Evolutionary conservation across 2,888 invertebrate species (phyloP), one percentile per base, ranked within the genome.

Genomic region (Chrysina gloriosa): DNA sequence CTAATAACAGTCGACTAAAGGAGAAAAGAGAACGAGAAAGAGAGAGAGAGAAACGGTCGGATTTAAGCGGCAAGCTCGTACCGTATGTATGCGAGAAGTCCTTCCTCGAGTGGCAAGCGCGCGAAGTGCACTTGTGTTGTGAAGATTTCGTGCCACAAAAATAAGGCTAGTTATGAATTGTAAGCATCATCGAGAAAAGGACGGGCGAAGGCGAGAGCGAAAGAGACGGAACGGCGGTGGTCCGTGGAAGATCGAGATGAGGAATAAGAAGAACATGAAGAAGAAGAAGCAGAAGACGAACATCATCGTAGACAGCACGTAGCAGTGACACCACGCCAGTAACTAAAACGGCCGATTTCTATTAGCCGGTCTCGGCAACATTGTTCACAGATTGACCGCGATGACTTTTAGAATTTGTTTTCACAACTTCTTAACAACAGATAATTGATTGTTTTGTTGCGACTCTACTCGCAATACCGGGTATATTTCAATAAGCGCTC

Each of bases 401-500:
- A 68, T 68, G 68, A 68, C 68, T 68, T 23, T 64, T 45, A 50
- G 63, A 63, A 68, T 63, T 63, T 63, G 52, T 63, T 42, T 63
- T 45, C 45, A 63, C 63, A 68, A 54, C 63, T 68, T 52, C 68
- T 68, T 42, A 52, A 63, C 63, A 45, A 54, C 63, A 23, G 61
- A 39, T 68, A 64, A 68, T 54, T 68, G 68, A 68, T 68, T 68
- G 68, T 68, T 68, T 68, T 68, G 68, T 68, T 68, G 63, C 31
- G 63, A 42, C 34, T 31, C 21, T 36, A 11, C 21, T 47, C 31
- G 66, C 64, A 36, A 34, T 52, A 48, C 23, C 27, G 50, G 52
- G 16, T 25, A 25, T 65, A 39, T 52, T 50, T 52, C 64, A 52
- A 50, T 50, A 50, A 50, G 7, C 52, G 31, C 14, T n/a, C n/a